A percentile compares a stretch with the other conserved stretches of the same genome.
These are phyloP conservation scores for Cirrhinus mrigala DNA, from an alignment of 2,797 vertebrate genomes.

Conservation along the genomic window DNA sequence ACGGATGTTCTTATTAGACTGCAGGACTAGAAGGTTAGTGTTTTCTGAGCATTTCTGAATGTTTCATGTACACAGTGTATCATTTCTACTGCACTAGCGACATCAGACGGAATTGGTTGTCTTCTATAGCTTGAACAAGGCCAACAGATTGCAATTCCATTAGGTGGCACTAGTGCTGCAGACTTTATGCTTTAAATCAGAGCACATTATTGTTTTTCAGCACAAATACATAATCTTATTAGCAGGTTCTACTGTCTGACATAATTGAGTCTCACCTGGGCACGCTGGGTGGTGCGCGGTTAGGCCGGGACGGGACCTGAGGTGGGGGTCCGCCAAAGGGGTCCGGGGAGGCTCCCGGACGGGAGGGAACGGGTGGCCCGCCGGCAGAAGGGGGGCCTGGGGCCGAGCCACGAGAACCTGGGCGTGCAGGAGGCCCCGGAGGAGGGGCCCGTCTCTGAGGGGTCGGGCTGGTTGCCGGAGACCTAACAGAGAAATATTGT, in stretches of 20 bases:
- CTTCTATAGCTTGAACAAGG: neutral
- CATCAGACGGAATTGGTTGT: neutral
- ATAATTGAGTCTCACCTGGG: slow-evolving; percentile 87
- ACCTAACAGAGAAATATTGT: slow-evolving; percentile 74
- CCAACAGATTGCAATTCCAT: neutral
- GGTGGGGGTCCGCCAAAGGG: slow-evolving; percentile 94
- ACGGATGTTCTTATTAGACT: slow-evolving; percentile 48
- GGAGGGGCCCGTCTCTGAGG: slow-evolving; percentile 94
- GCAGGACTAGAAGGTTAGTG: slow-evolving; percentile 34
- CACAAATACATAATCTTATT: neutral
- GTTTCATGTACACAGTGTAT: neutral
- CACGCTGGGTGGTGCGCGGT: slow-evolving; percentile 95
- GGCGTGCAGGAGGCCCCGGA: slow-evolving; percentile 90
- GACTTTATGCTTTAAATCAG: neutral
- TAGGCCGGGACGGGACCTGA: slow-evolving; percentile 95
- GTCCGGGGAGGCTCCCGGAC: slow-evolving; percentile 94
- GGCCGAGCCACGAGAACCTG: slow-evolving; percentile 91
- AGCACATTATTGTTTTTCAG: neutral
- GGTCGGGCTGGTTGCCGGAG: slow-evolving; percentile 95
- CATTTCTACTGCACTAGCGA: neutral
- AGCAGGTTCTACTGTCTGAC: neutral
- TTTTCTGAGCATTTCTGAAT: neutral
- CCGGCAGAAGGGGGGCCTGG: slow-evolving; percentile 91
- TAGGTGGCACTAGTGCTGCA: neutral
- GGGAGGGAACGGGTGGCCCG: slow-evolving; percentile 93